Evolutionary conservation across 2,888 invertebrate species (phyloP), one percentile per base, ranked within the genome.

Genomic region (Xylota segnis): DNA sequence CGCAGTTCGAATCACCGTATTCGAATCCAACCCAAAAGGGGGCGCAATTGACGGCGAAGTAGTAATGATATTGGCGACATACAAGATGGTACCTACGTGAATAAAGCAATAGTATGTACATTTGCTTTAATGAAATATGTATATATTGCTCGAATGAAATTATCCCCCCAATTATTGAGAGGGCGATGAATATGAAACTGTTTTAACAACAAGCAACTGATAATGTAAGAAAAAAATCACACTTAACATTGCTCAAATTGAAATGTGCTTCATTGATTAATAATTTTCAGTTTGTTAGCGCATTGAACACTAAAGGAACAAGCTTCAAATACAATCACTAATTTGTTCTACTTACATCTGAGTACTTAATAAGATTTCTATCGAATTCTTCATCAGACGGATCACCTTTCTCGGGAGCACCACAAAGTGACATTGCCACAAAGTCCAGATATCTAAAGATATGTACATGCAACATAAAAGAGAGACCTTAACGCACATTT

Each of bases 381-480:
- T 94, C 93, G 89, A 96, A 96, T 82, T 94, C 93, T 83, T 95
- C 95, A 87, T 94, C 93, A 0, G 94, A 93, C 0, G 94, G 93
- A 9, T 94, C 94, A 86, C 94, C 94, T 89, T 90, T 90, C 58
- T 93, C 93, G 34, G 94, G 91, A 40, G 94, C 94, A 4, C 97
- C 97, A 90, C 97, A 97, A 47, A 97, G 92, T 0, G 97, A 97
- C 89, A 97, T 92, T 27, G 95, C 94, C 68, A 96, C 94, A 88
- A 96, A 95, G 88, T 94, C 93, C 79, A 93, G 91, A 83, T 92
- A 93, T 74, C 93, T 92, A 65, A 88, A 91, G 90, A 89, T 54
- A n/a, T n/a, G n/a, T n/a, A 91, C 91, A 47, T 14, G 37, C 34
- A 4, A 43, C 1, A 61, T 29, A 12, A 1, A 58, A 54, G 6